Conservation (phyloP, 2,797 vertebrate genomes). For the Cryptoprocta ferox region DNA sequence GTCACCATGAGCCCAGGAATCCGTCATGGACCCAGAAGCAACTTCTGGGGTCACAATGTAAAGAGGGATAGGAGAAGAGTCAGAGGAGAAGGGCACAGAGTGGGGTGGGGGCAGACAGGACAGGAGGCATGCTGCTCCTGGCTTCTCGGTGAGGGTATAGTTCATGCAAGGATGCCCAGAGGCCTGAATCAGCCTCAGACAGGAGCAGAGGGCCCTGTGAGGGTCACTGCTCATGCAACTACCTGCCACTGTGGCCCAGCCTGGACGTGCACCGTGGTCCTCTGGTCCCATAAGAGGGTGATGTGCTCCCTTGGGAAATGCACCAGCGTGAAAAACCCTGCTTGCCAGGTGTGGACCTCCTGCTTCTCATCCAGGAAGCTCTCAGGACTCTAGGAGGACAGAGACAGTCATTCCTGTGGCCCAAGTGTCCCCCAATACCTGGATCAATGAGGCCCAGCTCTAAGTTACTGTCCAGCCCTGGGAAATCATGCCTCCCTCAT, state of each 20-base stretch:
- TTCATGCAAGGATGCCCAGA: neutral
- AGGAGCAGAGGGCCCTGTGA: accelerated
- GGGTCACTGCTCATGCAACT: neutral
- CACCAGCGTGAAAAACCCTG: conserved; percentile 94
- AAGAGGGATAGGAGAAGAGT: neutral
- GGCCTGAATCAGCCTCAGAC: neutral
- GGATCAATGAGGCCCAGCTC: neutral
- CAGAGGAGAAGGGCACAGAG: neutral
- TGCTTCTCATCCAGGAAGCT: conserved; percentile 91
- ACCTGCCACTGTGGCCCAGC: conserved; percentile 97
- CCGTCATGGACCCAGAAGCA: neutral
- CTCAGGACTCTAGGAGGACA: conserved; percentile 89
- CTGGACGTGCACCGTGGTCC: conserved; percentile 95
- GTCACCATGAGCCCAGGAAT: neutral
- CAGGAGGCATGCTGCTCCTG: neutral
- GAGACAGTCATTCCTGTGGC: neutral
- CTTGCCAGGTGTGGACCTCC: conserved; percentile 92
- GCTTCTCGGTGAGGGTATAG: neutral
- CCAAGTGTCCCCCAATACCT: neutral
- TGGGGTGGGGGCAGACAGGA: accelerated
- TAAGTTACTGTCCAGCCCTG: neutral
- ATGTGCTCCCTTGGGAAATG: conserved; percentile 93
- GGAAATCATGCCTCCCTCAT: neutral
- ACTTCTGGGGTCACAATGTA: neutral
- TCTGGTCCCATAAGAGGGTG: conserved; percentile 96